Evolutionary conservation across 30 jellyfish, hydroid and myxozoan species (phyloP), one percentile per base, ranked within the genome.

Genomic region (Chironex yamaguchii): DNA sequence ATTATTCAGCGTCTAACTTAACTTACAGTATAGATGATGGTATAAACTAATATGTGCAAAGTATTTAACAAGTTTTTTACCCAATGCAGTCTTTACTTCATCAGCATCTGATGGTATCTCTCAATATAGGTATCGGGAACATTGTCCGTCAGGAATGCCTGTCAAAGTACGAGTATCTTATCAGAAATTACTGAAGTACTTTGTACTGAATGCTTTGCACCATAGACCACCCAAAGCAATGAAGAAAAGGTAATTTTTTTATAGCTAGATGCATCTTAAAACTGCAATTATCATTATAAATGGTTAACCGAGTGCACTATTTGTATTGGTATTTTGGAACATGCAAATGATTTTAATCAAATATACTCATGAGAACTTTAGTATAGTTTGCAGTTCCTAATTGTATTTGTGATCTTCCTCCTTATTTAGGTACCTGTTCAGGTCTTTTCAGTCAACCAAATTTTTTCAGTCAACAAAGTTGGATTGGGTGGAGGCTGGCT

Each of bases 401-500:
- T n/a, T n/a, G n/a, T n/a, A n/a, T n/a, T n/a, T n/a, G n/a, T n/a
- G n/a, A n/a, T n/a, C n/a, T n/a, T n/a, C n/a, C n/a, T 63, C 22
- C 20, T 22, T 0, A 32, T 29, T 20, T 36, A 90, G 99, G 62
- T 89, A 89, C 58, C 93, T 95, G 67, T 95, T 95, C 93, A 72
- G 98, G 28, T 95, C 99, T n/a, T 95, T 95, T 90, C 90, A 95
- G 86, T 90, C 99, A 1, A 95, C 99, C n/a, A 95, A 95, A 84
- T 95, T 95, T 69, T 95, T 95, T 78, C 99, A 95, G 68, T 64
- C 98, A 58, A 95, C 99, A n/a, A 90, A 79, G 42, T 88, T 95
- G 27, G 99, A 95, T 88, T 95, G 99, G 99, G 99, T 95, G 2
- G 99, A 95, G 71, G 99, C 98, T 34, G 97, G 99, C 0, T 73